These are phyloP conservation scores for Cynopterus brachyotis DNA, from an alignment of 2,113 vertebrate species.

Conservation along the genomic window DNA sequence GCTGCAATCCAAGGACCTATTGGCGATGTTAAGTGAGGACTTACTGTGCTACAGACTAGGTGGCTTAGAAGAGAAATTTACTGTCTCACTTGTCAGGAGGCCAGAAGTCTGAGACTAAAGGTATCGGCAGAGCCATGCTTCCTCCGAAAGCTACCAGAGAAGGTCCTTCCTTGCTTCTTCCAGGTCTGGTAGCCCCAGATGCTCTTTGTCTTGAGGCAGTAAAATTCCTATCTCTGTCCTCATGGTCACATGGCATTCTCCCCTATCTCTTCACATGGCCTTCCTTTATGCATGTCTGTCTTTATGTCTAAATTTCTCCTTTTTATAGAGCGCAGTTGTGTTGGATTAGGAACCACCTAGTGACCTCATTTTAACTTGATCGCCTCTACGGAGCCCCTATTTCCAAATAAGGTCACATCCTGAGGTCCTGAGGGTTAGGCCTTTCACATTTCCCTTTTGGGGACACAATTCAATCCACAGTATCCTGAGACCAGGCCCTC, in stretches of 20 bases:
- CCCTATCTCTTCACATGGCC: not conserved
- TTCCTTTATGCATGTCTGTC: fast-evolving
- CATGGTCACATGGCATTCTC: fast-evolving
- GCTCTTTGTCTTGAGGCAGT: not conserved
- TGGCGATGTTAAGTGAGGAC: too few species aligned
- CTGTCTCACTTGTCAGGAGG: not conserved
- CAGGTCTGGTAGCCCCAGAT: not conserved
- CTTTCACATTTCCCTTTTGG: not conserved
- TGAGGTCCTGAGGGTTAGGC: not conserved
- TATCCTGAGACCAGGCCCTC: not conserved
- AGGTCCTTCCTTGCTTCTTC: not conserved
- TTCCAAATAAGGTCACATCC: not conserved
- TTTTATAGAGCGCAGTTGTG: not conserved
- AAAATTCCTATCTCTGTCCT: not conserved
- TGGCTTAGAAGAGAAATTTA: not conserved
- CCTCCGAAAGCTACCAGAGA: not conserved
- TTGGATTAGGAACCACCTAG: not conserved
- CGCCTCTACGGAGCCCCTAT: not conserved
- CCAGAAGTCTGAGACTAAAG: not conserved
- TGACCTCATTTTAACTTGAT: not conserved
- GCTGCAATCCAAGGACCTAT: too few species aligned
- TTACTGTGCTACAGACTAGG: not conserved
- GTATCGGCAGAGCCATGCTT: not conserved
- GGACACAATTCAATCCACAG: not conserved
- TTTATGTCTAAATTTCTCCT: not conserved